A percentile compares a stretch with the other conserved stretches of the same genome.
Evolutionary conservation across 2,797 vertebrate species (phyloP).

Genomic region (Trachops cirrhosus): DNA sequence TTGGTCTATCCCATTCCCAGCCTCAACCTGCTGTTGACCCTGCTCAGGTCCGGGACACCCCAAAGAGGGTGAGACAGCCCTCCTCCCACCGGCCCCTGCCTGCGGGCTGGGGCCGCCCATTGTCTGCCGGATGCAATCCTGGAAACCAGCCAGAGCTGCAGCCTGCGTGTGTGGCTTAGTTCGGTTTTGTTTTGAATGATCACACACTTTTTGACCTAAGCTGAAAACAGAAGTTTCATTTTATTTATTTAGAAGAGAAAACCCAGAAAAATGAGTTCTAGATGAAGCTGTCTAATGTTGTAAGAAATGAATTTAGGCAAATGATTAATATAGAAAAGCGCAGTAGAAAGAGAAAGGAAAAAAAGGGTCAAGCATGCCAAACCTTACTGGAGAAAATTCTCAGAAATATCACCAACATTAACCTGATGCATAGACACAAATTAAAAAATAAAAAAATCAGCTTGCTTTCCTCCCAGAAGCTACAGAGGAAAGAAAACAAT

Average conservation of each 20-base stretch:
- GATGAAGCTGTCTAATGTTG: not conserved
- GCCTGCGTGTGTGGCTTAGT: not conserved
- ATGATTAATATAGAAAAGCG: not conserved
- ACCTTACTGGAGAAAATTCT: not conserved
- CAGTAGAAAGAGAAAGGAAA: not conserved
- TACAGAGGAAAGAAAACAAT: not conserved
- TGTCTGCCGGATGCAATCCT: conserved; percentile 52
- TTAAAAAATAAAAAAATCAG: not conserved
- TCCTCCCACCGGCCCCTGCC: not conserved
- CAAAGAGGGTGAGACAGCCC: not conserved
- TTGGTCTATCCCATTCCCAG: conserved; percentile 31
- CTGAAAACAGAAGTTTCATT: not conserved
- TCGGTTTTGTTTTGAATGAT: conserved; percentile 16
- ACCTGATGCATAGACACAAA: not conserved
- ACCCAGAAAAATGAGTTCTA: not conserved
- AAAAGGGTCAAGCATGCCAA: not conserved
- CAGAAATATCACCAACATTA: not conserved
- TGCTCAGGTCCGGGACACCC: not conserved
- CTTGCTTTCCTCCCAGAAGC: not conserved
- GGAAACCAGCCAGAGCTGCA: conserved; percentile 44
- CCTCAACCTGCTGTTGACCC: not conserved
- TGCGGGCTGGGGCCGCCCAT: not conserved
- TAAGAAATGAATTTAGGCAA: conserved; percentile 23
- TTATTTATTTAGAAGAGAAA: conserved; percentile 2
- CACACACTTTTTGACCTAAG: conserved; percentile 1